These are phyloP conservation scores for Gallinago stenura DNA, from an alignment of 2,797 vertebrate species.

Conservation along the genomic window DNA sequence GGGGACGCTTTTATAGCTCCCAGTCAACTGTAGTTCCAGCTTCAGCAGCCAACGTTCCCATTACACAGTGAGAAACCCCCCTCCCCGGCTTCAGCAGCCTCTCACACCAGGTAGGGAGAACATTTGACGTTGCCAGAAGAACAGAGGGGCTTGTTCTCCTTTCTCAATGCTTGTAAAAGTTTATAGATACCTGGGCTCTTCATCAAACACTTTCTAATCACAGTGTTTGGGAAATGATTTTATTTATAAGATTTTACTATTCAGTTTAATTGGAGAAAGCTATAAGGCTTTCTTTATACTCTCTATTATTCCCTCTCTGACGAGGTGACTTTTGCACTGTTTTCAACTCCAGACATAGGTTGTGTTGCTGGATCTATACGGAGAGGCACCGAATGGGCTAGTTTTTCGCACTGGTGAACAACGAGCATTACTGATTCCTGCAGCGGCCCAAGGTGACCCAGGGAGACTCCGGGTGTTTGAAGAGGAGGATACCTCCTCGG, in stretches of 20 bases:
- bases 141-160: neutral
- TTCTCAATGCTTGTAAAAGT: neutral
- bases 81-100: neutral
- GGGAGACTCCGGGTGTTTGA: neutral
- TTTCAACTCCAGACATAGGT: neutral
- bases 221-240: neutral
- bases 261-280: neutral
- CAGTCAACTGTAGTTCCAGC: neutral
- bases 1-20: neutral
- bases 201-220: neutral
- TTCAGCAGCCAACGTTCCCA: neutral
- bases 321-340: neutral
- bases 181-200: neutral
- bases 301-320: neutral
- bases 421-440: neutral
- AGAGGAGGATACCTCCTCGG: neutral
- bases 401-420: neutral
- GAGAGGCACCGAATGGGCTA: rapidly evolving
- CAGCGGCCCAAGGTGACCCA: neutral
- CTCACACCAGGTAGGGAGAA: neutral
- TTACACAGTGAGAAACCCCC: neutral
- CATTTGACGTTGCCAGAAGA: neutral
- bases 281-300: neutral
- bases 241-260: neutral
- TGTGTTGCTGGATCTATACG: neutral